A percentile compares a stretch with the other conserved stretches of the same genome.
These are phyloP conservation scores for Phoxinus phoxinus DNA, from an alignment of 2,113 vertebrate species.

Conservation along the genomic window DNA sequence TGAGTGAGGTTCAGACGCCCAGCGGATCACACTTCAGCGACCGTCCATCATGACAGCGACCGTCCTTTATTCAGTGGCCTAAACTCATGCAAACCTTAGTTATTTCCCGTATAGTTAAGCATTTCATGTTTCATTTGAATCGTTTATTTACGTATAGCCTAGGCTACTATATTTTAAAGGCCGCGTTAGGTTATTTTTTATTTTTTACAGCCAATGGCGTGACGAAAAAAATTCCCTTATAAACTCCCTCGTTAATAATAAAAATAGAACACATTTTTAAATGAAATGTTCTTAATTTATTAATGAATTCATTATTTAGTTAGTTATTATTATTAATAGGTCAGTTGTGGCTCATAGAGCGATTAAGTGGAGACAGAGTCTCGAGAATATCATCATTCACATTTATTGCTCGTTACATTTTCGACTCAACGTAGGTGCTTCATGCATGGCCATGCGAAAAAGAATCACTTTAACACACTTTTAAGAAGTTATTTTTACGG, in stretches of 20 bases:
- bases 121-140: background rate
- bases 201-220: background rate
- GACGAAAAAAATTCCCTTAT: background rate
- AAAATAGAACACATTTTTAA: background rate
- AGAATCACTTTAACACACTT: background rate
- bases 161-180: background rate
- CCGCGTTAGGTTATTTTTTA: background rate
- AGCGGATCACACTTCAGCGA: constrained; percentile 41
- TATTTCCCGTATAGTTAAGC: background rate
- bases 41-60: background rate
- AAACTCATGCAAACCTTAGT: no score
- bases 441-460: background rate
- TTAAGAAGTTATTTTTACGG: background rate
- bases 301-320: no score
- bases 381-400: no score
- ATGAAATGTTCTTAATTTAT: background rate
- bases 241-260: background rate
- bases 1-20: constrained; percentile 74
- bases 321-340: no score
- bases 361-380: background rate
- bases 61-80: background rate
- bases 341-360: background rate
- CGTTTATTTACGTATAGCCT: background rate
- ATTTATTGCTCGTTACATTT: background rate
- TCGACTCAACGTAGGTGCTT: no score